Evolutionary conservation across 1,140 invertebrate species (phyloP).

Genomic region (Drosophila asahinai): DNA sequence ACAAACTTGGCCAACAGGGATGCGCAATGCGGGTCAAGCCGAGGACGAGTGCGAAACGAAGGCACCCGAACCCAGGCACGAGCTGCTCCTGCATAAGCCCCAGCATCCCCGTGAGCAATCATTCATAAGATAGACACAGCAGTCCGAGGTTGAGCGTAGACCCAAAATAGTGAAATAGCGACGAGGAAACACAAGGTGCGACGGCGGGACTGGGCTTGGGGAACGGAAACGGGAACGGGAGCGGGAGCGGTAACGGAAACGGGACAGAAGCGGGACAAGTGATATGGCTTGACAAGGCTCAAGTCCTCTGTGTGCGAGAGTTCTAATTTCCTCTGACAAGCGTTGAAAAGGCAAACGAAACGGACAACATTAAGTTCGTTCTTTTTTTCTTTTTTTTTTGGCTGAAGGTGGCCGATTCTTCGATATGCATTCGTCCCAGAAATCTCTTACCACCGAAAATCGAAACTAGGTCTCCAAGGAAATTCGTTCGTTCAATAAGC

Average conservation of each 20-base stretch:
- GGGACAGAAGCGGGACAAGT: constrained; percentile 18
- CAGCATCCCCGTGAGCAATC: constrained; percentile 22
- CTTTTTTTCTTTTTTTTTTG: background rate
- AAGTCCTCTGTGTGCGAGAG: constrained; percentile 12
- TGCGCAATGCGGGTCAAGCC: constrained; percentile 43
- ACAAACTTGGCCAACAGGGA: constrained; percentile 17
- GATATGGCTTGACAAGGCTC: constrained; percentile 3
- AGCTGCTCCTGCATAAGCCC: constrained; percentile 18
- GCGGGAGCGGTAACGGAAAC: background rate
- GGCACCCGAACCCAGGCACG: background rate
- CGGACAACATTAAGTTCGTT: background rate
- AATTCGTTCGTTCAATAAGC: constrained; percentile 9
- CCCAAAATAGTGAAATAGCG: constrained; percentile 23
- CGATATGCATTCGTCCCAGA: constrained; percentile 7
- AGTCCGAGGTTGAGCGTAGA: constrained; percentile 30
- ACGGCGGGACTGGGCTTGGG: background rate
- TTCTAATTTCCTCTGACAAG: constrained; percentile 5
- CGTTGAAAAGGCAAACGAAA: background rate
- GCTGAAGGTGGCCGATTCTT: background rate
- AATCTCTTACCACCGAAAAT: constrained; percentile 14
- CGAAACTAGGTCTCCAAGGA: constrained; percentile 18
- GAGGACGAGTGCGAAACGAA: constrained; percentile 16
- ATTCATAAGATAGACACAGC: constrained; percentile 42
- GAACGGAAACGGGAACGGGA: background rate
- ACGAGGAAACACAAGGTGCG: constrained; percentile 16